These are phyloP conservation scores for Carcharodon carcharias DNA, from an alignment of 2,797 vertebrate species.

Conservation along the genomic window DNA sequence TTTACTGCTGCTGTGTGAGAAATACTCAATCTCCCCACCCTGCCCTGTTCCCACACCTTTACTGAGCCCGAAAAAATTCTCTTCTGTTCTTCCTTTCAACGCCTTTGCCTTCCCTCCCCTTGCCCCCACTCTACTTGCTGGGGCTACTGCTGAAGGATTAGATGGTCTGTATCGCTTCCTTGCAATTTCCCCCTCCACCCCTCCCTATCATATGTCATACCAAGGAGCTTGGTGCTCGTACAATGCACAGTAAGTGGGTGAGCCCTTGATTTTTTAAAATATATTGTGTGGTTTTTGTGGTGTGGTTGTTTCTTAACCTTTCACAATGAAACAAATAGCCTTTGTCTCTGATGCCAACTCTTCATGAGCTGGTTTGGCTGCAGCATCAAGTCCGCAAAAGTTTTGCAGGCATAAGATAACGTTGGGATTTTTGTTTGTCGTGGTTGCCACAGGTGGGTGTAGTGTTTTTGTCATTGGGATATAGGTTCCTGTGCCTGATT, in stretches of 20 bases:
- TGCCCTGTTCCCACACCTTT: neutral
- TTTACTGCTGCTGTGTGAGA: neutral
- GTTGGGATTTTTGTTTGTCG: neutral
- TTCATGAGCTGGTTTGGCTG: neutral
- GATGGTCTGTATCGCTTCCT: neutral
- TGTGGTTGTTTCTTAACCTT: neutral
- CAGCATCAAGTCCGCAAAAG: neutral
- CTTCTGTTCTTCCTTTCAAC: neutral
- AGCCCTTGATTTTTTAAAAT: neutral
- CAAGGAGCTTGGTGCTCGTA: neutral
- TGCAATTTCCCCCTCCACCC: too few species aligned
- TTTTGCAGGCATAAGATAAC: neutral
- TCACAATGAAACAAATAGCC: neutral
- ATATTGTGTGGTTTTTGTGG: neutral
- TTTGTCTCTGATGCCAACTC: neutral
- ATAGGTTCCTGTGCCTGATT: neutral
- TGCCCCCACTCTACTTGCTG: neutral
- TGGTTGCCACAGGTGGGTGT: neutral
- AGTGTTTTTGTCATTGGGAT: neutral
- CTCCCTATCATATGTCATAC: too few species aligned
- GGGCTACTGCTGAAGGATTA: neutral
- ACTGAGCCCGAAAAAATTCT: neutral
- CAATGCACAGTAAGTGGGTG: neutral
- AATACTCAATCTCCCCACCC: too few species aligned
- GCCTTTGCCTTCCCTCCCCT: neutral